A percentile compares a stretch with the other conserved stretches of the same genome.
These are phyloP conservation scores for Parasteatoda tepidariorum DNA, from an alignment of 1,140 invertebrate species.

Conservation along the genomic window DNA sequence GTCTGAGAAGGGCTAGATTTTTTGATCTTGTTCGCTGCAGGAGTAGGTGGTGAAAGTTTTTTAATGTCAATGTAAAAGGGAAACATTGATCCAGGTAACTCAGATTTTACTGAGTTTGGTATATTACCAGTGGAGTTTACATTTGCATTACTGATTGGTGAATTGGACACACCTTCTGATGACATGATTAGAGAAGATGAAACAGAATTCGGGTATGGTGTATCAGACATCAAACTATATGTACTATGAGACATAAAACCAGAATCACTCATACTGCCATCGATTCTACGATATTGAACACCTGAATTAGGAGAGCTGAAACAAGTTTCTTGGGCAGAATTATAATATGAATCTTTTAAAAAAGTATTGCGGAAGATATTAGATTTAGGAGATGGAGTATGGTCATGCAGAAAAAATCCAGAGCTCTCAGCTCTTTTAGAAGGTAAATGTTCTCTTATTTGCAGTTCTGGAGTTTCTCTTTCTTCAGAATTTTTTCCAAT, in stretches of 20 bases:
- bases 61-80: slow-evolving; percentile 62
- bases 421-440: slow-evolving; percentile 14
- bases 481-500: neutral
- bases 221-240: slow-evolving; percentile 56
- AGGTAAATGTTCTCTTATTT: neutral
- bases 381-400: slow-evolving; percentile 48
- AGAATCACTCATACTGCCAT: slow-evolving; percentile 62
- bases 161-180: slow-evolving; percentile 11
- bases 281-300: slow-evolving; percentile 24
- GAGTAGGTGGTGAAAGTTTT: slow-evolving; percentile 25
- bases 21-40: neutral
- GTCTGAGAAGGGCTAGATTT: slow-evolving; percentile 41
- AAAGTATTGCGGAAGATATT: slow-evolving; percentile 35
- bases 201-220: slow-evolving; percentile 33
- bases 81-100: slow-evolving; percentile 54
- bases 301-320: neutral
- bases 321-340: slow-evolving; percentile 18
- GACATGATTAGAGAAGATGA: slow-evolving; percentile 51
- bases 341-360: slow-evolving; percentile 17
- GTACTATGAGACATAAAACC: slow-evolving; percentile 60
- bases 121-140: neutral
- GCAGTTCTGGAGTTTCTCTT: neutral
- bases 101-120: neutral
- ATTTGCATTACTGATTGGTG: neutral
- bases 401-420: slow-evolving; percentile 46